Conservation (phyloP, 2,888 invertebrate species). For the Suillia variegata region DNA sequence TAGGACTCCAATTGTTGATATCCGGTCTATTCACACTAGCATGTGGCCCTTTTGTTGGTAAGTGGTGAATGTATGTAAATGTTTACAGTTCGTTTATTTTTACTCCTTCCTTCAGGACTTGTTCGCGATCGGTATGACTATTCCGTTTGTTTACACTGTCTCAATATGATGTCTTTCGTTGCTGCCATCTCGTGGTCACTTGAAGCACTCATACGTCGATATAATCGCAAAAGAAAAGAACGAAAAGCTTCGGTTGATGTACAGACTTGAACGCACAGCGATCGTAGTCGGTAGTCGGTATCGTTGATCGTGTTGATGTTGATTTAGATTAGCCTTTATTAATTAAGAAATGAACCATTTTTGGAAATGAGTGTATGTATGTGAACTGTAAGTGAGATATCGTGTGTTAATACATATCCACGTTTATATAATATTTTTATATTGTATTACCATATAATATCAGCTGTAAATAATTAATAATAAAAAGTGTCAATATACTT, state of each 20-base stretch:
- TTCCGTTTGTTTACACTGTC: constrained; percentile 68
- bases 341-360: too few relatives aligned
- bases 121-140: constrained; percentile 69
- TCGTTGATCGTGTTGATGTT: too few relatives aligned
- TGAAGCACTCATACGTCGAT: constrained; percentile 60
- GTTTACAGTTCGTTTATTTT: too few relatives aligned
- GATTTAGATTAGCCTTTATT: too few relatives aligned
- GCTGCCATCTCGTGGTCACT: constrained; percentile 70
- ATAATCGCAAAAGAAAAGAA: not conserved
- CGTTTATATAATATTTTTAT: too few relatives aligned
- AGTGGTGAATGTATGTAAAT: constrained; percentile 40
- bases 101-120: constrained; percentile 63
- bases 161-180: constrained; percentile 70
- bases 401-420: too few relatives aligned
- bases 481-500: too few relatives aligned
- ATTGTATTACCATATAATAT: too few relatives aligned
- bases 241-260: not conserved
- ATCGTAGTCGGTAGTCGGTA: too few relatives aligned
- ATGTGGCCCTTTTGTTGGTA: constrained; percentile 72
- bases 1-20: constrained; percentile 71
- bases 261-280: not conserved
- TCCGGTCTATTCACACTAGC: constrained; percentile 69
- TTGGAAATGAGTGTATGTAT: too few relatives aligned
- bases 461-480: too few relatives aligned
- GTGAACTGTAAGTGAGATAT: too few relatives aligned